Conservation (phyloP, 2,797 vertebrate species). For the Megaceryle alcyon region DNA sequence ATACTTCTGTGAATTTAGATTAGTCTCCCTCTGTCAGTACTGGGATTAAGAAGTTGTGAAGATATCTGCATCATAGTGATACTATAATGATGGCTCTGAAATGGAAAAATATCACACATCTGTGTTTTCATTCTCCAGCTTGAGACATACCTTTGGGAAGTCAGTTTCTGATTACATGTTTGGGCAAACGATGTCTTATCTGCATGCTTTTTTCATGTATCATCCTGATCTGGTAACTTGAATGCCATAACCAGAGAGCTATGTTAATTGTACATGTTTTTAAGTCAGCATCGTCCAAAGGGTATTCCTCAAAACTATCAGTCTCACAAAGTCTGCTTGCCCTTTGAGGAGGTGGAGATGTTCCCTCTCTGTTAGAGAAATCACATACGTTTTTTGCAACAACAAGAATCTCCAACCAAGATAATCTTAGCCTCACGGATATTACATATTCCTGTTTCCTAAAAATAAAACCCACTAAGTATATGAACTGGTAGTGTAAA, state of each 20-base stretch:
- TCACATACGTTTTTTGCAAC: not conserved
- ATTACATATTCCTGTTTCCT: not conserved
- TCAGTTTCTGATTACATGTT: slow-evolving; percentile 9
- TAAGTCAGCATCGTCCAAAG: not conserved
- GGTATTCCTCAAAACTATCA: not conserved
- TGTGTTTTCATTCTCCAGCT: not conserved
- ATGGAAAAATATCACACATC: not conserved
- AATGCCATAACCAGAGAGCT: slow-evolving; percentile 40
- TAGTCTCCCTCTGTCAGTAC: not conserved
- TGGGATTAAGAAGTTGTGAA: not conserved
- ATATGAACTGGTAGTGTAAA: not conserved
- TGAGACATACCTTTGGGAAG: slow-evolving; percentile 3
- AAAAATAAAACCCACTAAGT: not conserved
- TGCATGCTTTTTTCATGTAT: not conserved
- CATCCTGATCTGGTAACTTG: not conserved
- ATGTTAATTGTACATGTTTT: slow-evolving; percentile 7
- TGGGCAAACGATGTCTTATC: slow-evolving; percentile 11
- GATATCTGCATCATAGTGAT: not conserved
- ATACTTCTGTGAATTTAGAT: not conserved
- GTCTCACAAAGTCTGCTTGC: not conserved
- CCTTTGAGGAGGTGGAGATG: not conserved
- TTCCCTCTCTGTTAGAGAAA: not conserved
- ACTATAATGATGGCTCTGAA: not conserved
- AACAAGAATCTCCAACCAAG: not conserved
- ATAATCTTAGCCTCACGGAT: not conserved